phyloP scores from a whole-genome alignment of 2,888 invertebrate genomes.

The Apamea anceps region DNA sequence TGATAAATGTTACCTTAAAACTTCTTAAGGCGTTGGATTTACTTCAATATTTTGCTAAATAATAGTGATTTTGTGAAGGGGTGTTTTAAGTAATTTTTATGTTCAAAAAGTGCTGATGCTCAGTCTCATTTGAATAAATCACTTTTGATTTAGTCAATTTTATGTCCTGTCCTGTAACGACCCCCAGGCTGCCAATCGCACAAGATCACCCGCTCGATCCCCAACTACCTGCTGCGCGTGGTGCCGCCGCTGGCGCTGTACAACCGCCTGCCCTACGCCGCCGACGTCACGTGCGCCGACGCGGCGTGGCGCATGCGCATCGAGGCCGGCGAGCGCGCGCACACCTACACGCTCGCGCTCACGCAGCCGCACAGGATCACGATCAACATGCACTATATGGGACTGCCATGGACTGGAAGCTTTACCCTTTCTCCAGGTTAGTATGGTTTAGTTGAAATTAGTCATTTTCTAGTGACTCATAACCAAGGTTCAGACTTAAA shows the following conservation, averaged over 20 bases:
- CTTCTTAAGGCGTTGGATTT: not conserved
- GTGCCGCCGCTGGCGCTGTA: conserved; percentile 93
- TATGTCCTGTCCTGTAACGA: not conserved
- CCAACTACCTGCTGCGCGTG: conserved; percentile 93
- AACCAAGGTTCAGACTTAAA: not conserved
- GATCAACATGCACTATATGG: conserved; percentile 91
- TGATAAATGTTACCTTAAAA: no score
- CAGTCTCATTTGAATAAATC: not conserved
- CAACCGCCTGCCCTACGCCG: conserved; percentile 94
- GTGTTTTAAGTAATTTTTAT: not conserved
- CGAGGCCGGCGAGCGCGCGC: conserved; percentile 93
- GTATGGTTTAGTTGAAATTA: not conserved
- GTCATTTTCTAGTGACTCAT: not conserved
- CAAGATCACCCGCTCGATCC: conserved; percentile 89
- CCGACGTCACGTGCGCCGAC: conserved; percentile 63
- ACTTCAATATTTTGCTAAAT: not conserved
- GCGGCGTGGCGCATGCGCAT: conserved; percentile 87
- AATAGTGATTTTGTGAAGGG: not conserved
- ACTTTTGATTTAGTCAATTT: not conserved
- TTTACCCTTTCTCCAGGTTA: conserved; percentile 92
- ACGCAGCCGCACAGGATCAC: conserved; percentile 88
- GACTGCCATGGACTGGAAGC: conserved; percentile 92
- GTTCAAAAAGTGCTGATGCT: not conserved
- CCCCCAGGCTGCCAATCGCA: conserved; percentile 81
- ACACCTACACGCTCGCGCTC: conserved; percentile 92